Percentiles rank a stretch among this genome's conserved stretches.
Evolutionary conservation across 2,113 vertebrate genomes (phyloP).

Genomic region (Chamaetylas fuelleborni): DNA sequence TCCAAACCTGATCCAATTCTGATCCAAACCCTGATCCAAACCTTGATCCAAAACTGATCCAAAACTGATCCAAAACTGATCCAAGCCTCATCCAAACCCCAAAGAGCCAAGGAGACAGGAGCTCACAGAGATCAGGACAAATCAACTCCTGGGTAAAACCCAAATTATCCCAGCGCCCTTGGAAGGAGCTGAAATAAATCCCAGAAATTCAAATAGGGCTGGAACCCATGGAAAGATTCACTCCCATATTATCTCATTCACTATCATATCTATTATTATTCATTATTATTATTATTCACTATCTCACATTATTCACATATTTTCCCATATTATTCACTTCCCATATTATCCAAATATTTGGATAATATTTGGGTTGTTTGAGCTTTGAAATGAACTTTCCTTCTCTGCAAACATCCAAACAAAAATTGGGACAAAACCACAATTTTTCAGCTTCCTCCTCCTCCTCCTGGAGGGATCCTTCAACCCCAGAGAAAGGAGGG

Average conservation of each 20-base stretch:
- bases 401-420: neutral
- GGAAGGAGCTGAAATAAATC: neutral
- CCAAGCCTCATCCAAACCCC: too few relatives aligned
- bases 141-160: neutral
- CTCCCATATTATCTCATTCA: too few relatives aligned
- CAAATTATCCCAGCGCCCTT: neutral
- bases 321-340: too few relatives aligned
- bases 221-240: too few relatives aligned
- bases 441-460: neutral
- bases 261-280: too few relatives aligned
- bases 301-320: too few relatives aligned
- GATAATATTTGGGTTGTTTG: neutral
- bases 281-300: too few relatives aligned
- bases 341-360: neutral
- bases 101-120: neutral
- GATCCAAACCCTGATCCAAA: too few relatives aligned
- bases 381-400: neutral
- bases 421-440: neutral
- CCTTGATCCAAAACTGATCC: too few relatives aligned
- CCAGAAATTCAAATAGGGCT: too few relatives aligned
- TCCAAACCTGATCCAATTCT: too few relatives aligned
- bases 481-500: neutral
- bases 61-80: too few relatives aligned
- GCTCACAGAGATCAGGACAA: neutral
- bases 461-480: neutral